Percentiles rank a stretch among this genome's conserved stretches.
Conservation (phyloP, 2,797 vertebrate species). For the Ceryle rudis region DNA sequence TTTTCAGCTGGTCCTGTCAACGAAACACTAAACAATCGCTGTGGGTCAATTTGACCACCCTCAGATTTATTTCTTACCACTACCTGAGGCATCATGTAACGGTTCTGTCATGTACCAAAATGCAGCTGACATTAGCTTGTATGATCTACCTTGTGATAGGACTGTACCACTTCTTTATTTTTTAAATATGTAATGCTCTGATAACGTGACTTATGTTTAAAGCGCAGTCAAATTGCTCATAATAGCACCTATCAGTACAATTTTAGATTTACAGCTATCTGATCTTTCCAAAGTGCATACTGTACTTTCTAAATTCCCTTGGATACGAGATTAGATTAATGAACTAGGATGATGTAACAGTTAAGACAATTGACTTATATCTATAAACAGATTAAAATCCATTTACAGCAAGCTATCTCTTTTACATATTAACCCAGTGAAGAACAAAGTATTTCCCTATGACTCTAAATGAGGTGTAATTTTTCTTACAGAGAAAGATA, state of each 20-base stretch:
- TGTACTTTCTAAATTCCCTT: not conserved
- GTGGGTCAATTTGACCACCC: not conserved
- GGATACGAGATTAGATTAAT: conserved; percentile 6
- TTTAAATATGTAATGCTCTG: not conserved
- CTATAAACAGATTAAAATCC: not conserved
- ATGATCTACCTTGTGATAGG: not conserved
- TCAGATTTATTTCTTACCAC: not conserved
- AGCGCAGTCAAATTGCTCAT: not conserved
- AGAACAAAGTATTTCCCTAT: not conserved
- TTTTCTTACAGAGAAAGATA: not conserved
- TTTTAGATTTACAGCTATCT: not conserved
- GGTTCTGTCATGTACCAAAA: not conserved
- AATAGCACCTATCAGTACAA: not conserved
- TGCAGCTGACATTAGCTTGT: not conserved
- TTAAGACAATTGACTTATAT: conserved; percentile 2
- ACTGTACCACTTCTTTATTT: not conserved
- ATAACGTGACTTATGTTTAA: not conserved
- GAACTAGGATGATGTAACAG: not conserved
- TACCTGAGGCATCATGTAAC: not conserved
- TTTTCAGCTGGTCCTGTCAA: not conserved
- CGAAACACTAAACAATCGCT: not conserved
- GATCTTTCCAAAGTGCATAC: not conserved
- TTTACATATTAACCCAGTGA: not conserved
- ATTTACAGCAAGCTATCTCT: not conserved
- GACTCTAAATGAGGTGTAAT: not conserved